Evolutionary conservation across 2,888 invertebrate species (phyloP).

Genomic region (Psylliodes chrysocephalus): DNA sequence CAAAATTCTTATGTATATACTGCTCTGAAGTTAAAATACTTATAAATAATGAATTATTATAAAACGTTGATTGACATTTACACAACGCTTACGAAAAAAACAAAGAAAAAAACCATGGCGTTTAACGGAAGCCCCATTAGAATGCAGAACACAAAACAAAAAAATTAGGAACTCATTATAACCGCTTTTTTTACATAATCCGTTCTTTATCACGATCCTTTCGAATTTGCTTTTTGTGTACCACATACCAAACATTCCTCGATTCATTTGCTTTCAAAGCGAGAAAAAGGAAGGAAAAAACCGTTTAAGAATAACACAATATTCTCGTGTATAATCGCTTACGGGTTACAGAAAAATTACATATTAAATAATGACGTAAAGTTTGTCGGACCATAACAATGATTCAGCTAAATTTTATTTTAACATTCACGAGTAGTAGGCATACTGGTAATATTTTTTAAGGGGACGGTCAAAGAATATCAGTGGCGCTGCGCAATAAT

Average conservation of each 20-base stretch:
- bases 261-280: conserved; percentile 11
- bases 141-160: no score
- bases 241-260: conserved; percentile 2
- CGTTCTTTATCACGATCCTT: conserved; percentile 1
- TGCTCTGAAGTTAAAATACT: no score
- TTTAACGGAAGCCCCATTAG: no score
- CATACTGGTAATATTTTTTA: background rate
- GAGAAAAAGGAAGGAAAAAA: background rate
- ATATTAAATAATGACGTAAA: conserved; percentile 14
- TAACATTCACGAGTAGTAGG: conserved; percentile 30
- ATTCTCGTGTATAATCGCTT: background rate
- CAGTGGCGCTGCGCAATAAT: no score
- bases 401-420: conserved; percentile 22
- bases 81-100: no score
- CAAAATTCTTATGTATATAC: no score
- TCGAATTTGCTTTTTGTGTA: conserved; percentile 9
- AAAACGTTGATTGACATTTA: no score
- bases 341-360: conserved; percentile 7
- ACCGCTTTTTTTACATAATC: conserved; percentile 2
- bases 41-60: no score
- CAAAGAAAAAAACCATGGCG: no score
- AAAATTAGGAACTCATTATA: conserved; percentile 14
- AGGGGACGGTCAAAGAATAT: no score
- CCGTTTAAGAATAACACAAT: background rate
- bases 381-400: conserved; percentile 27